Conservation (phyloP, 1,140 invertebrate species). For the Lordiphosa clarofinis region DNA sequence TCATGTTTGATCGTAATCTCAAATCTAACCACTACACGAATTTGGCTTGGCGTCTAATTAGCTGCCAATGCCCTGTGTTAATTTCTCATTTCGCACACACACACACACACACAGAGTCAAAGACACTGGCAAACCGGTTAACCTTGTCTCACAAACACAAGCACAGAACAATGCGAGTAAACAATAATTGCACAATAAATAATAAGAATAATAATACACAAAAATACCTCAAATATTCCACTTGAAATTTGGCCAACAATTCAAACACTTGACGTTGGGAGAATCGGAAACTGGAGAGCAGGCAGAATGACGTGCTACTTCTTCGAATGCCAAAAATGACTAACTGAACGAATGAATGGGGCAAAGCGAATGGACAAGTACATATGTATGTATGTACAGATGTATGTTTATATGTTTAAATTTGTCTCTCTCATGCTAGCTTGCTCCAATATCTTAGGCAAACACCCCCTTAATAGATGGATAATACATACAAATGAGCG, state of each 20-base stretch:
- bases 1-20: too few species aligned
- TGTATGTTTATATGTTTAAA: too few species aligned
- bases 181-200: constrained; percentile 20
- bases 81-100: constrained; percentile 17
- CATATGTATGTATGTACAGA: too few species aligned
- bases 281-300: constrained; percentile 1
- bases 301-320: neutral
- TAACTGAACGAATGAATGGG: neutral
- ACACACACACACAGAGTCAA: constrained; percentile 1
- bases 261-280: constrained; percentile 2
- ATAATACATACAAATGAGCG: too few species aligned
- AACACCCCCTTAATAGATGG: too few species aligned
- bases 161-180: constrained; percentile 10
- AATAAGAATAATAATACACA: constrained; percentile 35
- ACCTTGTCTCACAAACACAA: constrained; percentile 33
- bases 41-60: neutral
- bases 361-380: neutral
- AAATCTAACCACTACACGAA: too few species aligned
- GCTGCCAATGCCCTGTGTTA: constrained; percentile 10
- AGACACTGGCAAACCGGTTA: constrained; percentile 42
- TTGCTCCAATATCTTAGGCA: too few species aligned
- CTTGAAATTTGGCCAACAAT: constrained; percentile 15
- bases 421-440: neutral
- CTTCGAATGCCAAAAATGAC: constrained; percentile 14
- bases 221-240: constrained; percentile 12